Conservation (phyloP, 2,113 vertebrate species). For the Nyctibius bracteatus region DNA sequence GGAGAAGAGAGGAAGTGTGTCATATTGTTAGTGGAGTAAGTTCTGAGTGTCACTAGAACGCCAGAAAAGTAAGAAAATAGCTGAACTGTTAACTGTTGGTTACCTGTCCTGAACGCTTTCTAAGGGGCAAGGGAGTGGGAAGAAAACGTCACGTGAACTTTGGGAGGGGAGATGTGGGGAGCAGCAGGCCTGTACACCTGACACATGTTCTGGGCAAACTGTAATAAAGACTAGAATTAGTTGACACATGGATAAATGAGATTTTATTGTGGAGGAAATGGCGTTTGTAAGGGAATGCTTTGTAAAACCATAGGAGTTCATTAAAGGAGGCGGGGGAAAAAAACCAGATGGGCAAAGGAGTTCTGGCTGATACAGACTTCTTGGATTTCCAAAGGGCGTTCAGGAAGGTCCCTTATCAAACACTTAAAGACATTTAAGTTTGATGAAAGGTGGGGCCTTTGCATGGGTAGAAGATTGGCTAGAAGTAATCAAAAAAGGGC, state of each 20-base stretch:
- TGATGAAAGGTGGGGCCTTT: not conserved
- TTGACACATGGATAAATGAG: not conserved
- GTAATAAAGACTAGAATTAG: not conserved
- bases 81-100: not conserved
- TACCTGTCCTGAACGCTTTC: not conserved
- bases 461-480: not conserved
- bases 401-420: not conserved
- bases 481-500: not conserved
- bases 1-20: not conserved
- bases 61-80: not conserved
- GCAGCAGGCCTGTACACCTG: not conserved
- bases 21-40: fast-evolving
- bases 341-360: not conserved
- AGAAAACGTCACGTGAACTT: not conserved
- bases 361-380: not conserved
- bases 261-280: not conserved
- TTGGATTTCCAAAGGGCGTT: not conserved
- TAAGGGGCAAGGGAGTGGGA: not conserved
- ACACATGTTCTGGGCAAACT: not conserved
- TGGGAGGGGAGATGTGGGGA: not conserved
- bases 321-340: not conserved
- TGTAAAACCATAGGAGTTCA: not conserved
- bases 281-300: not conserved
- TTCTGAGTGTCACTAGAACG: not conserved
- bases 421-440: not conserved